Base-by-base conservation (phyloP, 2,888 invertebrate genomes). In the Synergus laeviventris region DNA sequence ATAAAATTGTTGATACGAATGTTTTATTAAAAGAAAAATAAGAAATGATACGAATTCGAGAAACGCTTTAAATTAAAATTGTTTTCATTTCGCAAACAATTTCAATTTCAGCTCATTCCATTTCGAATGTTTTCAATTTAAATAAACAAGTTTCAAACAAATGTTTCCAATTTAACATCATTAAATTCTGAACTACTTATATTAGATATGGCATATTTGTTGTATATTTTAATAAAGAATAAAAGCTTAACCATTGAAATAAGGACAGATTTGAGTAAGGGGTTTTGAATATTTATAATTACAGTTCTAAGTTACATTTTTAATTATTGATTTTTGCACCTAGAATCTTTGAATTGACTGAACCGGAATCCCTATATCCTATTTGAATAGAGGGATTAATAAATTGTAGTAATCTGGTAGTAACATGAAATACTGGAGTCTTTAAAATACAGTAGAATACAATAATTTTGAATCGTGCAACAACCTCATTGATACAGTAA, bases 401-500 rank as follows among this genome's bases (percentile, higher is more conserved):
- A 12, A 7, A 21, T 56, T 12, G 11, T 18, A 56, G 56, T 9
- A n/a, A 21, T 1, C 1, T 1, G 8, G 11, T 18, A 56, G 56
- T 9, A n/a, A 21, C 8, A 7, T 1, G 8, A 3, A 45, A 45
- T 45, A 16, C 9, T 39, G 9, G 11, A 39, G 39, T 39, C 11
- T 9, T 39, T 39, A 11, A 39, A 11, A 39, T 39, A 39, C 39
- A n/a, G 5, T 49, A 49, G 5, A 49, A 12, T 49, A 56, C 12
- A 21, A 4, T 49, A 49, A 4, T 70, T 49, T 42, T 31, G 12
- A 31, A 24, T 49, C 7, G 49, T 70, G 70, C 49, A 70, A 49
- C 31, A 49, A 70, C 70, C 49, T 70, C 24, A 49, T 66, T 45
- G 45, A 66, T 49, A 24, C 31, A 31, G 49, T 31, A 70, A 70